Base-by-base conservation (phyloP, 2,113 vertebrate species). In the Zapornia atra region DNA sequence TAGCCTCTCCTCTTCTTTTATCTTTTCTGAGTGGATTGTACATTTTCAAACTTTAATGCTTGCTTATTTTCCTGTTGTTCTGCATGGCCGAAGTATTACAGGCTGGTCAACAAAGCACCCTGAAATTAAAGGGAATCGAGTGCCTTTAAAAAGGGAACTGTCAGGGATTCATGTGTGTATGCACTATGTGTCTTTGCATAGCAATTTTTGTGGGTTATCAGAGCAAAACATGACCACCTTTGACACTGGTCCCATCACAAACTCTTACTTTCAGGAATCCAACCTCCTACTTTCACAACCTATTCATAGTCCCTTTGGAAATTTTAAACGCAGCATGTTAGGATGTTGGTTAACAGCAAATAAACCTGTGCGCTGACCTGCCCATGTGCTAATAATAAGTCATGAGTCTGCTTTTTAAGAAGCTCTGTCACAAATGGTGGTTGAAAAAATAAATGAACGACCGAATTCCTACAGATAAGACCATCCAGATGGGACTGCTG, bases 341-440 rank as follows among this genome's bases (percentile, higher is more conserved):
- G 92, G 90, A 95, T 90, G 96, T 94, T 96, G 86, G 88, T 83
- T 96, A 95, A 64, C 83, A 96, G 96, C 94, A 92, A 96, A 95
- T 92, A 96, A 97, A 97, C 90, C 92, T 60, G 68, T 78, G 90
- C 1, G 60, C 79, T 96, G 96, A 96, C 90, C 94, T 97, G 86
- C 90, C 96, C 95, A 96, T 97, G 88, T 96, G 96, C 95, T 97
- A 96, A 94, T 96, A 96, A 97, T 95, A 96, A 97, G 88, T 86
- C 85, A 90, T 21, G 82, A 97, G 86, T 76, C 95, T 96, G 95
- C 88, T 96, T 96, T 88, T 94, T 92, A 92, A 95, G 86, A 92
- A 96, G 84, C 65, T 91, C 87, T 96, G 96, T 95, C 95, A 96
- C 82, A 91, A 97, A 92, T 34, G 61, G 88, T 96, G 92, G 90